Evolutionary conservation across 2,113 vertebrate genomes (phyloP).

Genomic region (Varanus komodoensis): DNA sequence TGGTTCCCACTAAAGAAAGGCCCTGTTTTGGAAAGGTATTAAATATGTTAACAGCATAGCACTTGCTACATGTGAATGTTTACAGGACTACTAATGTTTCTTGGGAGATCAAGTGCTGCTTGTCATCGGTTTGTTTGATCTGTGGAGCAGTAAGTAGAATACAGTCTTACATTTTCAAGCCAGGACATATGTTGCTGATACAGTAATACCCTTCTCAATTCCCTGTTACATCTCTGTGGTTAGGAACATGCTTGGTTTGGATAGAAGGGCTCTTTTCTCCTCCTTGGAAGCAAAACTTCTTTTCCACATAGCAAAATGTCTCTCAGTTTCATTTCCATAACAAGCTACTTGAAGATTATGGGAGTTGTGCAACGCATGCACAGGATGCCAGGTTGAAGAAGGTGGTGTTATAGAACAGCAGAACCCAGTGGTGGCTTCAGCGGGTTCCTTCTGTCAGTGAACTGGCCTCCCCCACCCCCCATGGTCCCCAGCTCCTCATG

Average conservation of each 20-base stretch:
- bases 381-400: not conserved
- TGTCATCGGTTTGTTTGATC: not conserved
- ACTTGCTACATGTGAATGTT: not conserved
- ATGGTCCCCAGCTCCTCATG: no score
- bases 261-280: not conserved
- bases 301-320: rapidly evolving
- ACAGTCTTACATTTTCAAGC: not conserved
- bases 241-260: not conserved
- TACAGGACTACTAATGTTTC: not conserved
- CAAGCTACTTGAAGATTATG: not conserved
- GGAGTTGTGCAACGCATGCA: not conserved
- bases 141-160: not conserved
- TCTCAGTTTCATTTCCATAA: slow-evolving; percentile 13
- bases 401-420: not conserved
- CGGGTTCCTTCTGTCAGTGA: no score
- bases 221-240: not conserved
- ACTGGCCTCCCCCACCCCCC: no score
- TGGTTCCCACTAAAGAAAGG: not conserved
- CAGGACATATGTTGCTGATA: not conserved
- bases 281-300: not conserved
- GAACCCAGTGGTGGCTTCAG: not conserved
- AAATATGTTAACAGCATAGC: not conserved
- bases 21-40: not conserved
- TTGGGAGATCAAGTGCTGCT: slow-evolving; percentile 2
- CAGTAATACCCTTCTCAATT: not conserved